These are phyloP conservation scores for Neoseiulus cucumeris DNA, from an alignment of 1,140 invertebrate genomes.

Conservation along the genomic window DNA sequence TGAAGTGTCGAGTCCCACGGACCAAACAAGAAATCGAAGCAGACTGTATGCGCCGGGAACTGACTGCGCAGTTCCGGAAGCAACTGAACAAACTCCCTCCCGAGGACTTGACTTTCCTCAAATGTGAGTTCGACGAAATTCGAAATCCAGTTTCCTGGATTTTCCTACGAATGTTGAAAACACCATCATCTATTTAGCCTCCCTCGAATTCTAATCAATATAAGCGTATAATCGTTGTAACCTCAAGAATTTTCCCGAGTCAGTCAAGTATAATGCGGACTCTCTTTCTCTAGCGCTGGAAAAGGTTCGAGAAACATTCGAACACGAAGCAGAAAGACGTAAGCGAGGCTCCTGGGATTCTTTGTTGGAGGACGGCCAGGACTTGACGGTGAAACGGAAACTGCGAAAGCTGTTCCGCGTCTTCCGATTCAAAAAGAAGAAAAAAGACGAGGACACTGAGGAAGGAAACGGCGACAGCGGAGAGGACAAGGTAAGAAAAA, in stretches of 20 bases:
- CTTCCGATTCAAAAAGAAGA: slow-evolving; percentile 8
- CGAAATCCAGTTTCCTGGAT: background rate
- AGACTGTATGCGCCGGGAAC: slow-evolving; percentile 58
- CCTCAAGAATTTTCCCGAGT: background rate
- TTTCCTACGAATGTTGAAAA: background rate
- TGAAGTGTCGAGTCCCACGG: slow-evolving; percentile 61
- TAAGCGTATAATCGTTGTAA: background rate
- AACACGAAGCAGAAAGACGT: background rate
- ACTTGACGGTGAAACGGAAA: background rate
- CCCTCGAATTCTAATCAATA: background rate
- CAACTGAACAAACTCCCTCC: slow-evolving; percentile 58
- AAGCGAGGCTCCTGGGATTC: slow-evolving; percentile 3
- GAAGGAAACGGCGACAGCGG: background rate
- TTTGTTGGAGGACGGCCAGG: background rate
- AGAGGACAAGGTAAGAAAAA: background rate
- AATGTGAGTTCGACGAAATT: slow-evolving; percentile 10
- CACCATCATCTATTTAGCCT: background rate
- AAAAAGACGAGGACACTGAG: background rate
- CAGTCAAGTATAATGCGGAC: background rate
- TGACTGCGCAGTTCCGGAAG: slow-evolving; percentile 56
- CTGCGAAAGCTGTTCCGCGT: background rate
- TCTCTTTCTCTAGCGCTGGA: background rate
- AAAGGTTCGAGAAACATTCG: background rate
- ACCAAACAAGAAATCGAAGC: slow-evolving; percentile 84
- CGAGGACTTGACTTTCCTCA: slow-evolving; percentile 40